Conservation (phyloP, 2,113 vertebrate genomes). For the Saccopteryx bilineata region DNA sequence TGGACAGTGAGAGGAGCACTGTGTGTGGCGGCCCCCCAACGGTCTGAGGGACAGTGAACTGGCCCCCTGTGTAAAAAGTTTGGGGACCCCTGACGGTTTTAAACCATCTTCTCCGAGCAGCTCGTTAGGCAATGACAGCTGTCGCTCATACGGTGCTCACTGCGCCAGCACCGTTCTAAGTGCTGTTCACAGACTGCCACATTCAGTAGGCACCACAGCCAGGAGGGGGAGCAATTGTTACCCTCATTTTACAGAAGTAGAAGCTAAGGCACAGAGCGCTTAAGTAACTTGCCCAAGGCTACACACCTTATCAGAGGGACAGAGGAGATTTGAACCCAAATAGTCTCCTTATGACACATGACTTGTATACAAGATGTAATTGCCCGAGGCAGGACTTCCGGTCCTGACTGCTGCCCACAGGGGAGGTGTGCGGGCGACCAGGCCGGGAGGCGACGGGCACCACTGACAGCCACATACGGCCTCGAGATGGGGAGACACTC, state of each 20-base stretch:
- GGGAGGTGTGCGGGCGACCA: not conserved
- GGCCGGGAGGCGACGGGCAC: not conserved
- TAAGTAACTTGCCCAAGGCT: not conserved
- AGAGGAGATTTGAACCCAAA: not conserved
- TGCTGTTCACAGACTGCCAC: not conserved
- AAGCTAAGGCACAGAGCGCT: constrained; percentile 12
- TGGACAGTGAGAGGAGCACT: too few relatives aligned
- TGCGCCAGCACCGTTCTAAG: not conserved
- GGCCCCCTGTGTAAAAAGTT: too few relatives aligned
- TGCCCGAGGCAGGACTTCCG: not conserved
- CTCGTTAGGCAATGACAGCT: not conserved
- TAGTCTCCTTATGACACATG: not conserved
- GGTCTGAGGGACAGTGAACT: too few relatives aligned
- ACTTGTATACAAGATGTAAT: accelerated
- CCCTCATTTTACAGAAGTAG: not conserved
- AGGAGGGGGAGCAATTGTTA: not conserved
- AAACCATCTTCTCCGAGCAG: not conserved
- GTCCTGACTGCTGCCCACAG: not conserved
- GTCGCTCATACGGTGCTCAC: not conserved
- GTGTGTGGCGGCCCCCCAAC: too few relatives aligned
- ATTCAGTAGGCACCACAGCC: not conserved
- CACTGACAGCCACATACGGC: accelerated
- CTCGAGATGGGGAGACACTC: not conserved
- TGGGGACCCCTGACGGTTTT: too few relatives aligned
- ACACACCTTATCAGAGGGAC: not conserved